Base-by-base conservation (phyloP, 30 jellyfish, hydroid and myxozoan species). In the Cassiopea andromeda region DNA sequence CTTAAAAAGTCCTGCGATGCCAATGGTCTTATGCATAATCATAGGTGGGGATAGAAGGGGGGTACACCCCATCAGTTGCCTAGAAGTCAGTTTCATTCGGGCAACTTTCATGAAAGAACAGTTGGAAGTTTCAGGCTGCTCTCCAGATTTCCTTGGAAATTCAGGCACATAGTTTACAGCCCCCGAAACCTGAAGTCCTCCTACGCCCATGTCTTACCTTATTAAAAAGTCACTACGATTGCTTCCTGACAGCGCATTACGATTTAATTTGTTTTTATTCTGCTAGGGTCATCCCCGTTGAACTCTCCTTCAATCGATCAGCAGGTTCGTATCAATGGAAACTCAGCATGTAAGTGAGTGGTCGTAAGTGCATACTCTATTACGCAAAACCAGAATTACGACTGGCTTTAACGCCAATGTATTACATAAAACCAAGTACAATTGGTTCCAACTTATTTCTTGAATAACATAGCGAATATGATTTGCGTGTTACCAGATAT, bases 281-380 rank as follows among this genome's bases (percentile, higher is more conserved):
- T 44, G 14, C 54, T 4, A 50, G 80, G 90, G 90, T 67, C 82
- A 67, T 81, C 90, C 82, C 90, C 90, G 7, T 77, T 12, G 72
- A 15, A 61, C 77, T 48, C 49, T 16, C 47, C 73, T 47, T 38
- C 82, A 69, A 43, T 81, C 75, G 81, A 66, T 46, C 90, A 81
- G 90, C 90, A 81, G 90, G 90, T 81, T 81, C 82, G 46, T 44
- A 80, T 80, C 80, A 80, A 80, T 80, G 59, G 79, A 80, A 69
- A 81, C 46, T 64, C 48, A 81, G 67, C 86, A 81, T 81, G 80
- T 81, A 64, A 45, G 90, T 73, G 69, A 64, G 90, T 81, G 90
- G 81, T 27, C 73, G 67, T 38, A 54, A 2, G 60, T 44, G 73
- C 71, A 15, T 18, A 45, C 44, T 38, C 45, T 44, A 67, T 67